phyloP scores from a whole-genome alignment of 92 coral and sea anemone species.

The Chrysogorgia sp. region DNA sequence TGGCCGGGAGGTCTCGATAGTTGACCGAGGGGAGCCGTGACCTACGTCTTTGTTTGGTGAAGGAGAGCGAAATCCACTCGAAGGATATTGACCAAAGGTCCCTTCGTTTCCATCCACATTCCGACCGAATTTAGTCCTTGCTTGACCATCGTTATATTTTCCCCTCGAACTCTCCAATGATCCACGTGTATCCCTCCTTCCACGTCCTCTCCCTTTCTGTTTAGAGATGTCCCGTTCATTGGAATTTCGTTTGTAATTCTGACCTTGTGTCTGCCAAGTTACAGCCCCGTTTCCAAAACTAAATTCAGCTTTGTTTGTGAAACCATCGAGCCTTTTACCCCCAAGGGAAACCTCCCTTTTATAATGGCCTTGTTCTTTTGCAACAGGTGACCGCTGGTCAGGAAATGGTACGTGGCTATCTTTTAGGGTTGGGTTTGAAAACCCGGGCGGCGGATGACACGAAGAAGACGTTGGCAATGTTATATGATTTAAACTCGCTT shows the following conservation, averaged over 20 bases:
- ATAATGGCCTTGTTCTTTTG: neutral
- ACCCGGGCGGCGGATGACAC: conserved; percentile 79
- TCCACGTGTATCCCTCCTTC: conserved; percentile 33
- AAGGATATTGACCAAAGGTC: neutral
- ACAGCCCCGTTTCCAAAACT: conserved; percentile 5
- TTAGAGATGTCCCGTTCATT: conserved; percentile 8
- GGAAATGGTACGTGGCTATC: too few species aligned
- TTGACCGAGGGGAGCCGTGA: conserved; percentile 47
- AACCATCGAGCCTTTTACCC: conserved; percentile 2
- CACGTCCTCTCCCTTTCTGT: conserved; percentile 38
- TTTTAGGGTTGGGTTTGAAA: conserved; percentile 9
- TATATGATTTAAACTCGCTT: conserved; percentile 10
- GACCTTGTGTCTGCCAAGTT: conserved; percentile 6
- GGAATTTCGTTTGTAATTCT: conserved; percentile 5
- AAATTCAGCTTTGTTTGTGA: neutral
- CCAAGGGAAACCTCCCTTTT: conserved; percentile 28
- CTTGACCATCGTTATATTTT: neutral
- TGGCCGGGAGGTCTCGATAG: conserved; percentile 64
- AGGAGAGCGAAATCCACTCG: neutral
- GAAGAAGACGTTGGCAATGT: conserved; percentile 52
- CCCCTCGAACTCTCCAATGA: conserved; percentile 5
- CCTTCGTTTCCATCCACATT: neutral
- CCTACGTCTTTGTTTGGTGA: neutral
- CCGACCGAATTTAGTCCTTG: conserved; percentile 1
- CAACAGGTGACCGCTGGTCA: too few species aligned